A percentile compares a stretch with the other conserved stretches of the same genome.
Evolutionary conservation across 2,888 invertebrate genomes (phyloP).

Genomic region (Terebella lapidaria): DNA sequence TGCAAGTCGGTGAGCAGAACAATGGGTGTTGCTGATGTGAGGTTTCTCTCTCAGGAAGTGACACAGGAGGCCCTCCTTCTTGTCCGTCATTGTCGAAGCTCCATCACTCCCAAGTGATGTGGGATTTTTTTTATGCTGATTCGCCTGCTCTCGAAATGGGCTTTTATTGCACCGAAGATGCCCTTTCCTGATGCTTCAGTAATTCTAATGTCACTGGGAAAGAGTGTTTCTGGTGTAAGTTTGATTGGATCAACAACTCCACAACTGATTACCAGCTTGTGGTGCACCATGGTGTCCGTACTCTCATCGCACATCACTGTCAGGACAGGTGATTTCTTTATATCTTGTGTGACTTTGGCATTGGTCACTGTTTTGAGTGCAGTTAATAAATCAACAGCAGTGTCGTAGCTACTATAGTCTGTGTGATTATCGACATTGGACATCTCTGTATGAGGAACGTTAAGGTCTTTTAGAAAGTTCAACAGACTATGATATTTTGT

Average conservation of each 20-base stretch:
- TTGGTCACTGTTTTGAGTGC: neutral
- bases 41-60: constrained; percentile 14
- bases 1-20: constrained; percentile 20
- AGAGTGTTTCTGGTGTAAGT: neutral
- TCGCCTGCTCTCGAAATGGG: too few species aligned
- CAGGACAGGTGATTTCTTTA: too few species aligned
- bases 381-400: neutral
- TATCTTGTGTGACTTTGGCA: neutral
- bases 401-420: neutral
- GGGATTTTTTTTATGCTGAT: too few species aligned
- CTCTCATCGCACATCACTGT: neutral
- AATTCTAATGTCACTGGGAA: neutral
- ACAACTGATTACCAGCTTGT: neutral
- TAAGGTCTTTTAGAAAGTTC: neutral
- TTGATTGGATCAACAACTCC: neutral
- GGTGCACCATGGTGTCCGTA: neutral
- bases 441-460: neutral
- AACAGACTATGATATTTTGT: neutral
- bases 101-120: constrained; percentile 21
- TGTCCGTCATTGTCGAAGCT: constrained; percentile 21
- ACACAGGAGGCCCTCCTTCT: constrained; percentile 18
- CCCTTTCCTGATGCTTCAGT: neutral
- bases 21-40: constrained; percentile 22
- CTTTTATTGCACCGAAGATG: too few species aligned
- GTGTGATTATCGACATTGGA: neutral